phyloP scores from a whole-genome alignment of 2,113 vertebrate species.

The zebrafish (Danio rerio) region DNA sequence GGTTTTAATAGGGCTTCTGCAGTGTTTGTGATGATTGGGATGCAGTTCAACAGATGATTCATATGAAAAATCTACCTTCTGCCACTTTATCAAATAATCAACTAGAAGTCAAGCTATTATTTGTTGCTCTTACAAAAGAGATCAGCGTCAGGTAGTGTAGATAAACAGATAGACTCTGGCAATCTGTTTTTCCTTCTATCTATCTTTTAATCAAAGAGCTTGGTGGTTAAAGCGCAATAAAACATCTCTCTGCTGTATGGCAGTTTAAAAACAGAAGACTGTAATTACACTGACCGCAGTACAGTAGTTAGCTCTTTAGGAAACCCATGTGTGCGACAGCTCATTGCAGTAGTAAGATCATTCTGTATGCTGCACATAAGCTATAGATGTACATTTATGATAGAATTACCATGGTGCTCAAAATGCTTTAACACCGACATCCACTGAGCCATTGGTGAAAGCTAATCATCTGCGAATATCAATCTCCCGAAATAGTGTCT shows the following conservation, averaged over 20 bases:
- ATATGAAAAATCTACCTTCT: no score
- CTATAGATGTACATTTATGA: neutral
- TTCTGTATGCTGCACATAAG: neutral
- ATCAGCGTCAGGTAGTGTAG: no score
- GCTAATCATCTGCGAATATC: slow-evolving; percentile 10
- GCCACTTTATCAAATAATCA: no score
- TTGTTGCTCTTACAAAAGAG: no score
- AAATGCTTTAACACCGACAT: neutral
- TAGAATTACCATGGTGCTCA: neutral
- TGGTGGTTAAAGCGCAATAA: slow-evolving; percentile 11
- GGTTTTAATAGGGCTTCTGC: no score
- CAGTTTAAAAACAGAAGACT: slow-evolving; percentile 21
- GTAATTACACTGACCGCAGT: slow-evolving; percentile 1
- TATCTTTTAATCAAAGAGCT: slow-evolving; percentile 27
- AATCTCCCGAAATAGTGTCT: slow-evolving; percentile 17
- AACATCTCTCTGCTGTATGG: neutral
- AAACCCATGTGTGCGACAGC: slow-evolving; percentile 17
- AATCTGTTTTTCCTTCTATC: neutral
- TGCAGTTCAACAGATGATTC: no score
- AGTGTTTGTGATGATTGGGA: no score
- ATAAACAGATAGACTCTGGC: neutral
- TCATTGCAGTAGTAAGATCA: neutral
- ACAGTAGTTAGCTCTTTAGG: neutral
- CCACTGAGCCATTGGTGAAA: neutral
- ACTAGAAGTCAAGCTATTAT: no score